Evolutionary conservation across 2,797 vertebrate species (phyloP).

Genomic region (Lacerta bilineata): DNA sequence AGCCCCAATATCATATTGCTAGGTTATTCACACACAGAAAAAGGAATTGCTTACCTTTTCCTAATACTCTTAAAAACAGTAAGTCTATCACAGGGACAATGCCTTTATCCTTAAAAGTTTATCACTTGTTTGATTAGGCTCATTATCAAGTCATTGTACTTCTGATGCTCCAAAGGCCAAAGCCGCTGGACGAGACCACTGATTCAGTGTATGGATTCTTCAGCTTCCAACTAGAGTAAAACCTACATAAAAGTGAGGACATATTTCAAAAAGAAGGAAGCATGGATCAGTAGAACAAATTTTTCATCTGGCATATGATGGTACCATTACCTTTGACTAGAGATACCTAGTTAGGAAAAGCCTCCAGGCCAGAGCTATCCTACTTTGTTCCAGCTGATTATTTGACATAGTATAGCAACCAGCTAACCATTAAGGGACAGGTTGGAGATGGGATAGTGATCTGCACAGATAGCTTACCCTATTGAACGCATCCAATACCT

Average conservation of each 20-base stretch:
- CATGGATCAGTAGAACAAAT: background rate
- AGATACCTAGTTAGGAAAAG: background rate
- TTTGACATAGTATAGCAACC: background rate
- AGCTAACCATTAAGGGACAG: background rate
- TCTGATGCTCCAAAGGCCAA: background rate
- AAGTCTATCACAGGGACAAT: background rate
- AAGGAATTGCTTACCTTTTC: constrained; percentile 7
- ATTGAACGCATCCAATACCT: background rate
- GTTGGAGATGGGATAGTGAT: background rate
- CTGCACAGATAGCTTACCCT: background rate
- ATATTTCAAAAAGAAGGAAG: constrained; percentile 6
- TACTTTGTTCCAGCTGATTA: background rate
- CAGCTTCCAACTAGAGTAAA: background rate
- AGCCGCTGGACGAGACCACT: background rate
- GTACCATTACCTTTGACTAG: background rate
- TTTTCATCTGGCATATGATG: background rate
- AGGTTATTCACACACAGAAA: background rate
- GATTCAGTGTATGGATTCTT: background rate
- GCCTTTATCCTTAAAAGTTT: constrained; percentile 5
- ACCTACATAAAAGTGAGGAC: background rate
- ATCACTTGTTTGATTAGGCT: background rate
- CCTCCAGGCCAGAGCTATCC: background rate
- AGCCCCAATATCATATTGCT: background rate
- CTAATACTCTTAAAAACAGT: background rate
- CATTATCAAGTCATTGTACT: background rate